Evolutionary conservation across 2,113 vertebrate species (phyloP).

Genomic region (Eonycteris spelaea): DNA sequence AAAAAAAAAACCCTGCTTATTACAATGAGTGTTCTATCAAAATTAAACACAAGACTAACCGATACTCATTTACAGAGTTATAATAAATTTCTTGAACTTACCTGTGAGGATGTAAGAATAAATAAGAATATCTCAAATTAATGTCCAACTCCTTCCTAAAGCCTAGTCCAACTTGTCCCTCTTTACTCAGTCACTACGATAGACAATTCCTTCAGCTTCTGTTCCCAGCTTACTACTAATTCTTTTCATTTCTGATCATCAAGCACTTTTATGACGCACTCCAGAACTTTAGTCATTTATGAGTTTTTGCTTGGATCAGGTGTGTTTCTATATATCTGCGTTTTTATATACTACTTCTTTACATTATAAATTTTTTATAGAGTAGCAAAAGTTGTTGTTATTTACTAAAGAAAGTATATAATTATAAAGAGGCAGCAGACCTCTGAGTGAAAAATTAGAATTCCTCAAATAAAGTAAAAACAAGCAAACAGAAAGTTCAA

Average conservation of each 20-base stretch:
- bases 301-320: neutral
- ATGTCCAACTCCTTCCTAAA: neutral
- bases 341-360: neutral
- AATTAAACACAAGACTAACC: neutral
- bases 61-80: neutral
- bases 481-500: neutral
- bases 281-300: neutral
- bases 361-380: neutral
- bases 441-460: neutral
- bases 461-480: neutral
- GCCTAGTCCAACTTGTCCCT: neutral
- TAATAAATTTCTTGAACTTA: neutral
- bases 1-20: neutral
- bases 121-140: neutral
- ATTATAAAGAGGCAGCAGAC: neutral
- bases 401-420: neutral
- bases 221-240: neutral
- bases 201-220: neutral
- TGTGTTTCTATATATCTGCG: neutral
- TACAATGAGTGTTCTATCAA: neutral
- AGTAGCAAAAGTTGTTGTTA: neutral
- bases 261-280: neutral
- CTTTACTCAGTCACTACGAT: neutral
- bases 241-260: neutral
- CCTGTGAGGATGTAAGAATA: neutral